Percentiles rank a stretch among this genome's conserved stretches.
phyloP scores from a whole-genome alignment of 2,888 invertebrate species.

The Polydesmus complanatus region DNA sequence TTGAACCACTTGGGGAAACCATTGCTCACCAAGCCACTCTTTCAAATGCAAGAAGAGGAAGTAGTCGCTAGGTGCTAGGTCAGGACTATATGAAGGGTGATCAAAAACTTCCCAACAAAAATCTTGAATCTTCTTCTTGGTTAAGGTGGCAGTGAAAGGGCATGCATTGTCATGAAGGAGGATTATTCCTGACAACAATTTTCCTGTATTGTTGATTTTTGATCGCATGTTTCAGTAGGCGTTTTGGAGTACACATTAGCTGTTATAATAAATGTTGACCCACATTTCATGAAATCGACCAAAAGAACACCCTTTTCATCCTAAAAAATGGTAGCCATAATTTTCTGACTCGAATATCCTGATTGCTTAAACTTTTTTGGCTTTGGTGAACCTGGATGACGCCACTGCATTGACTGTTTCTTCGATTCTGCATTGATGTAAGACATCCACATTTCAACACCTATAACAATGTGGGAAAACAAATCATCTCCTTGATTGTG shows the following conservation, averaged over 20 bases:
- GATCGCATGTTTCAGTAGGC: not conserved
- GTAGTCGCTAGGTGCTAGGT: not conserved
- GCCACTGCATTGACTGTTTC: not conserved
- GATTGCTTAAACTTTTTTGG: not conserved
- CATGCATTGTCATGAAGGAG: constrained; percentile 4
- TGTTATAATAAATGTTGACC: not conserved
- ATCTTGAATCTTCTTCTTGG: not conserved
- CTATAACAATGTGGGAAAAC: no score
- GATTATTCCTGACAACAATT: not conserved
- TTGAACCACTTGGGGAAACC: not conserved
- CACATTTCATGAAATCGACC: not conserved
- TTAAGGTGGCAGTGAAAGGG: no score
- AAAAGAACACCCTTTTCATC: not conserved
- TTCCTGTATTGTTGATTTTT: not conserved
- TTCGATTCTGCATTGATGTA: not conserved
- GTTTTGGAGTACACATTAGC: not conserved
- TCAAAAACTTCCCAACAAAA: not conserved
- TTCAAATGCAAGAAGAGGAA: not conserved
- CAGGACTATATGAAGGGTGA: not conserved
- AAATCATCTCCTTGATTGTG: no score
- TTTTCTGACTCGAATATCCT: not conserved
- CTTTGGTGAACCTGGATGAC: not conserved
- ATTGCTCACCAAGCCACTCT: no score
- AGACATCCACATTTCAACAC: no score
- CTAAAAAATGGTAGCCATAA: not conserved